phyloP scores from a whole-genome alignment of 2,888 invertebrate genomes.

The Orthosia cruda region DNA sequence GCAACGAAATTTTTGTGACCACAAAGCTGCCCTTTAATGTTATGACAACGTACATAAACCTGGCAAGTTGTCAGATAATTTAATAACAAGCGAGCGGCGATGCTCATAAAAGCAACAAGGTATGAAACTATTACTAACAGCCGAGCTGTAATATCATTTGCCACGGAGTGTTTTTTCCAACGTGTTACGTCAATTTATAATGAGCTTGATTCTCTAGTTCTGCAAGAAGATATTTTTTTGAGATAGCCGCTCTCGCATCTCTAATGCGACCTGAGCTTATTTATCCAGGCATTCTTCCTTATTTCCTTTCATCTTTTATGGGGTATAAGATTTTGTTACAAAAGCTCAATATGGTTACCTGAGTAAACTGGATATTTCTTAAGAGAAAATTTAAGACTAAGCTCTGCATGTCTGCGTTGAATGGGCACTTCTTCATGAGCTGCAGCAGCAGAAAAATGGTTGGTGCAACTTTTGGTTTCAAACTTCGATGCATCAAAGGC shows the following conservation, averaged over 20 bases:
- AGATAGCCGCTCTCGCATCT: background rate
- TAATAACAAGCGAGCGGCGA: constrained; percentile 60
- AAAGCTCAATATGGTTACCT: background rate
- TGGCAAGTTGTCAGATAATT: constrained; percentile 69
- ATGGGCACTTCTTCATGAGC: constrained; percentile 10
- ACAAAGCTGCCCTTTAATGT: constrained; percentile 51
- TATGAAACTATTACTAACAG: constrained; percentile 65
- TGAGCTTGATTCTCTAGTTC: constrained; percentile 1
- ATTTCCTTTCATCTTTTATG: constrained; percentile 11
- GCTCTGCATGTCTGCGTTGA: constrained; percentile 16
- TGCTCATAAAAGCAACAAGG: constrained; percentile 68
- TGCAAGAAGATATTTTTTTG: constrained; percentile 9
- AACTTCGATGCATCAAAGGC: background rate
- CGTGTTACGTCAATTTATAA: constrained; percentile 24
- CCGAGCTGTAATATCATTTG: constrained; percentile 39
- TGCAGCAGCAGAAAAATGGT: constrained; percentile 17
- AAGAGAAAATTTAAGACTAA: constrained; percentile 6
- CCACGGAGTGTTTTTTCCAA: constrained; percentile 33
- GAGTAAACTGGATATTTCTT: constrained; percentile 3
- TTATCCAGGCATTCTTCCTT: background rate
- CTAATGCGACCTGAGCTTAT: background rate
- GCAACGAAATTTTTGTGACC: constrained; percentile 47
- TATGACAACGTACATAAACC: constrained; percentile 58
- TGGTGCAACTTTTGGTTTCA: background rate
- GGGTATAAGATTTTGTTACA: background rate